phyloP scores from a whole-genome alignment of 2,888 invertebrate species.

The Leptinotarsa rubiginosa region DNA sequence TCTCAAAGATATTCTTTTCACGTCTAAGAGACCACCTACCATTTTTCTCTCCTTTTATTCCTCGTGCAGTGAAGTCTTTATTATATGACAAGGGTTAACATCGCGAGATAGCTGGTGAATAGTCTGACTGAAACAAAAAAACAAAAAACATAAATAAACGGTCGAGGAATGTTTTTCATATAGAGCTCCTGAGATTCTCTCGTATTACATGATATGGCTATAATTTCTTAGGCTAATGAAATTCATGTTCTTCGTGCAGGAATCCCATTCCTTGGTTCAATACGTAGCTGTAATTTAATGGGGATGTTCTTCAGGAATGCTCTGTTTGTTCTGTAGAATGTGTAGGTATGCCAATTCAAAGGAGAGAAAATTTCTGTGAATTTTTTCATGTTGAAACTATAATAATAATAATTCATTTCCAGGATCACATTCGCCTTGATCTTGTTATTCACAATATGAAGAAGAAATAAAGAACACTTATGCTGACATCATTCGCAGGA shows the following conservation, averaged over 20 bases:
- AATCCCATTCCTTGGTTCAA: neutral
- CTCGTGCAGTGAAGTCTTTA: neutral
- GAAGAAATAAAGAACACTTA: no score
- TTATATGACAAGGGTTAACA: constrained; percentile 16
- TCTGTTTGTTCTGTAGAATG: neutral
- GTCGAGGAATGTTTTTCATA: constrained; percentile 1
- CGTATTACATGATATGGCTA: constrained; percentile 14
- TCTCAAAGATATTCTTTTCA: constrained; percentile 3
- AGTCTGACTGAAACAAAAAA: constrained; percentile 13
- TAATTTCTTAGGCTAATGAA: neutral
- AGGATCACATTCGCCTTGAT: no score
- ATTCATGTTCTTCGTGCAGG: neutral
- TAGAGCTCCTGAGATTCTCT: neutral
- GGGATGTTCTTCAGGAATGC: neutral
- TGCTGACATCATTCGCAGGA: no score
- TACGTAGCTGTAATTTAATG: neutral
- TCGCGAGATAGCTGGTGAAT: constrained; percentile 11
- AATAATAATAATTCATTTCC: no score
- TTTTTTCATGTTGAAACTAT: no score
- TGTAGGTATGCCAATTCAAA: neutral
- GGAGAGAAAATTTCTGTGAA: no score
- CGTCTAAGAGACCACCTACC: constrained; percentile 1
- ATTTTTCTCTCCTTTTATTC: constrained; percentile 12
- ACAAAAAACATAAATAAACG: neutral
- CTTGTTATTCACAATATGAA: no score